Evolutionary conservation across 2,888 invertebrate genomes (phyloP), one percentile per base, ranked within the genome.

Genomic region (Standfussiana lucernea): DNA sequence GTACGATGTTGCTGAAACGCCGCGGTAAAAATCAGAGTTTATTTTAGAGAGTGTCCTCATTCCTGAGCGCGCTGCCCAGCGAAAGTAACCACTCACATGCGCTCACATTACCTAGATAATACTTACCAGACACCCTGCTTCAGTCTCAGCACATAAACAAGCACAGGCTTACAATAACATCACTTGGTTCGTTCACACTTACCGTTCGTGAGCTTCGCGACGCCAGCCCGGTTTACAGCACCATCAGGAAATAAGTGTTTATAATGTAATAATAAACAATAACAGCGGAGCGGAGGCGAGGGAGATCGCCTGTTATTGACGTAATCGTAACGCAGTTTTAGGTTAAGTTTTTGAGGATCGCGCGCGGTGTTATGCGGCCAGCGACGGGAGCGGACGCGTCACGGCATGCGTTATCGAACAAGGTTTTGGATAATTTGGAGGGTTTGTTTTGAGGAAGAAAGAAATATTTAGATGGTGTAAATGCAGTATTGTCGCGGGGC

Each of bases 11-110:
- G 88, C 90, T 90, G 90, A 92, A 91, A 90, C 90, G 81, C 80
- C 77, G 89, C 92, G 90, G 89, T 92, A 93, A 95, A 95, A 94
- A 94, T 90, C 90, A 80, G 86, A 86, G 94, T 92, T 94, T 95
- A 94, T 95, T 94, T 94, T 95, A 93, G 93, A 95, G 92, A 93
- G 89, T 91, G 93, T 91, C 95, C 95, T 93, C 95, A 95, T 95
- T 95, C 91, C 90, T 90, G 89, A 90, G 91, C 90, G 91, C 90
- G 88, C 86, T 87, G 79, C 89, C 88, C 89, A 93, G 94, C 91
- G 94, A 95, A 95, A 95, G 95, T 95, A 93, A 91, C 91, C 86
- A 89, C 89, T 90, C 86, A 82, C 85, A 82, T 85, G 87, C 92
- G 90, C 90, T 90, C 90, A 91, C 89, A 91, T 90, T 88, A 90